A percentile compares a stretch with the other conserved stretches of the same genome.
Conservation (phyloP, 92 coral and sea anemone genomes). For the Desmophyllum pertusum region DNA sequence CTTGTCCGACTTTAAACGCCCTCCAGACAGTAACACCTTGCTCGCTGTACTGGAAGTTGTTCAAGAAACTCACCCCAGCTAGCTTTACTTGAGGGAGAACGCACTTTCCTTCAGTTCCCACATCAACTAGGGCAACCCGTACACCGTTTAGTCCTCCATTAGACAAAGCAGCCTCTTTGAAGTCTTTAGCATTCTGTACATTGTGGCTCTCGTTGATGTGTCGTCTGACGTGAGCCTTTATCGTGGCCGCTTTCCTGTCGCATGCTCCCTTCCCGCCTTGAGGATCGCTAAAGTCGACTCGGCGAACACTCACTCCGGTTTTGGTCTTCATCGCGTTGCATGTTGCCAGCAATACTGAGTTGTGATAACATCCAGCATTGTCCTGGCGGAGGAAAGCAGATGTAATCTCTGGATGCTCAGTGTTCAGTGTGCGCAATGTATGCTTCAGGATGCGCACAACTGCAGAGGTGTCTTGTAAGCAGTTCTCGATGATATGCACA, state of each 20-base stretch:
- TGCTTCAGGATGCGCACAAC: slow-evolving; percentile 16
- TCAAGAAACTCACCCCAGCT: slow-evolving; percentile 43
- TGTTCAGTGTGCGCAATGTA: slow-evolving; percentile 7
- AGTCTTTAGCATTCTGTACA: slow-evolving; percentile 28
- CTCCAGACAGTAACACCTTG: slow-evolving; percentile 49
- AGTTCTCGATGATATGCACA: slow-evolving; percentile 17
- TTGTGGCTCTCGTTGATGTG: slow-evolving; percentile 60
- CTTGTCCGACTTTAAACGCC: slow-evolving; percentile 59
- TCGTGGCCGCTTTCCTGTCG: slow-evolving; percentile 59
- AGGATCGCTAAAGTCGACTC: slow-evolving; percentile 58
- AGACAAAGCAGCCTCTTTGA: slow-evolving; percentile 52
- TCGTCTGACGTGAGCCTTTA: slow-evolving; percentile 57
- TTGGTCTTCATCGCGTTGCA: slow-evolving; percentile 19
- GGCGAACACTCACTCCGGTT: slow-evolving; percentile 44
- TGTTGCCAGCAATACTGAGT: slow-evolving; percentile 24
- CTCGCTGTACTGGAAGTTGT: slow-evolving; percentile 48
- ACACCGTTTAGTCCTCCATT: slow-evolving; percentile 55
- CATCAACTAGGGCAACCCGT: slow-evolving; percentile 41
- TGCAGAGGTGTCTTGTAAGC: slow-evolving; percentile 22
- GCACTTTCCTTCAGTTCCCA: neutral
- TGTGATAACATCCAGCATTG: slow-evolving; percentile 22
- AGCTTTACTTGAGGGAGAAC: slow-evolving; percentile 23
- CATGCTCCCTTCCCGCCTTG: slow-evolving; percentile 60
- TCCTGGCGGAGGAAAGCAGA: slow-evolving; percentile 23
- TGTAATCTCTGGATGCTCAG: slow-evolving; percentile 14